Base-by-base conservation (phyloP, 2,113 vertebrate genomes). In the Microcebus jonahi region DNA sequence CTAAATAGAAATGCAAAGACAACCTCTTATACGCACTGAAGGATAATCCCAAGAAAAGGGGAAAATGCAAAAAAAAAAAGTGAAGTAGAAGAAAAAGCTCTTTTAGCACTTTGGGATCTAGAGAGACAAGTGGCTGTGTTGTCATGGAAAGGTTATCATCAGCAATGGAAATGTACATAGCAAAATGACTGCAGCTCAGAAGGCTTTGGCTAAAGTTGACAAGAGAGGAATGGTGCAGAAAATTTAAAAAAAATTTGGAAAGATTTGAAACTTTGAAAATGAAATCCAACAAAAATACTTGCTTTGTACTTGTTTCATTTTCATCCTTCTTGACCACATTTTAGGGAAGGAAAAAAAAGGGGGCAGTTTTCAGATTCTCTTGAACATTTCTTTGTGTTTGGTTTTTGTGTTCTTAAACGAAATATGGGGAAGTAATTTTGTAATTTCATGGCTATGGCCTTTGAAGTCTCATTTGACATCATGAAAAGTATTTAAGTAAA, bases 171-270 rank as follows among this genome's bases (percentile, higher is more conserved):
- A 88, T 25, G 3, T n/a, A 8, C 45, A 98, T 83, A 99, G 98
- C 98, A 99, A 99, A 99, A 99, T 99, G 99, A 99, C 99, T 13
- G 98, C 99, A 27, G 99, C 99, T 97, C 99, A 99, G 98, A 99
- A 99, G 98, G 99, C 98, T 97, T 99, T 99, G 97, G 99, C 99
- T 61, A 99, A 99, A 98, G 99, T 99, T 98, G 99, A 99, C 99
- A 99, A 99, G 98, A 99, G 97, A 61, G 99, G 99, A 97, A 99
- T 99, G 99, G 98, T 93, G 98, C 99, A 94, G 99, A 99, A 97
- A 96, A 97, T 39, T 39, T 98, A 98, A 99, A 97, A 76, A 98
- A 45, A 45, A 45, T 98, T 98, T 98, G 99, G 99, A 96, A 98
- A 98, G 48, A 98, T 98, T 42, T 98, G 97, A 97, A 97, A 67